Base-by-base conservation (phyloP, 2,888 invertebrate species). In the Aporophyla lueneburgensis region DNA sequence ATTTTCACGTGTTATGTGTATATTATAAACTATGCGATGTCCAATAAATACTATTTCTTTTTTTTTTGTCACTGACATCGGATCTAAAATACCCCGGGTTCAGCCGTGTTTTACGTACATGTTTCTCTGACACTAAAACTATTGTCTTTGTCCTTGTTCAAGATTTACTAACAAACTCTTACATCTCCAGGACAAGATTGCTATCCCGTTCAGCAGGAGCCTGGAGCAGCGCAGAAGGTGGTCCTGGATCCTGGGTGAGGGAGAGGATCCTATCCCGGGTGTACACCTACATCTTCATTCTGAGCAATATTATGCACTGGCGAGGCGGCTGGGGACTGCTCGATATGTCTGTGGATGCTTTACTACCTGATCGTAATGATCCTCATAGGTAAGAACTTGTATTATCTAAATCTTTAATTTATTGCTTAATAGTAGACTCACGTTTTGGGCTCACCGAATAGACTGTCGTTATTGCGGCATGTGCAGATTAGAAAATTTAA, bases 271-370 rank as follows among this genome's bases (percentile, higher is more conserved):
- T 96, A 14, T 98, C 98, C 21, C 96, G 98, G 3, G 84, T 98
- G 0, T 99, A 99, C 93, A 98, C 98, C 0, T 97, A 97, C 84
- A 93, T 98, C 72, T 99, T 98, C 93, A 98, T 97, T 0, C 95
- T 98, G 81, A 97, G 98, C 80, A 98, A 98, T 93, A 98, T 99
- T 27, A 98, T 98, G 95, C 98, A 98, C 88, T 99, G 99, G 99
- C 97, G 98, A 0, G 99, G 99, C 0, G 97, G 98, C n/a, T 99
- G 98, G 98, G 97, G 97, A 2, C 93, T 97, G 7, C 95, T 98
- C 86, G 98, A 98, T 87, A 92, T 97, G 73, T 95, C 97, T 80
- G 94, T 97, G 61, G 97, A 97, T 71, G 97, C 97, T 5, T 95
- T 94, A 6, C 61, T 93, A 6, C 94, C 94, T 1, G 86, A 93